A percentile compares a stretch with the other conserved stretches of the same genome.
These are phyloP conservation scores for Lottia scabra DNA, from an alignment of 2,888 invertebrate species.

Conservation along the genomic window DNA sequence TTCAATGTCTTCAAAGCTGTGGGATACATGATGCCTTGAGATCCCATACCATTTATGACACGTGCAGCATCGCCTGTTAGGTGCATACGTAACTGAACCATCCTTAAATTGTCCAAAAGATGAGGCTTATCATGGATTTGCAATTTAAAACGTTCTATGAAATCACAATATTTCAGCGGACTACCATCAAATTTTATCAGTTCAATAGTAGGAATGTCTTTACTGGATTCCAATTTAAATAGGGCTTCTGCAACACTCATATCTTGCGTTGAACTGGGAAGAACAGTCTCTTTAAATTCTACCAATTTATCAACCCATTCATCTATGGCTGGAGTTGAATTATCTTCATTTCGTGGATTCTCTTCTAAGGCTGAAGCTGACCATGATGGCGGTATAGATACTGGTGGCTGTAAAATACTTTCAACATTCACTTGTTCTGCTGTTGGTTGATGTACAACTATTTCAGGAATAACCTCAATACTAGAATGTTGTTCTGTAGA, in stretches of 20 bases:
- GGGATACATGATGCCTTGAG: slow-evolving; percentile 13
- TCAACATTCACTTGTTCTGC: too few species aligned
- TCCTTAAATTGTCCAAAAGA: slow-evolving; percentile 13
- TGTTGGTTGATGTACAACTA: too few species aligned
- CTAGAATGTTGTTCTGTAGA: too few species aligned
- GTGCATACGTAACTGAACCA: slow-evolving; percentile 18
- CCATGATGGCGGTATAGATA: too few species aligned
- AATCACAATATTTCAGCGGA: slow-evolving; percentile 14
- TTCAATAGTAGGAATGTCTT: not conserved
- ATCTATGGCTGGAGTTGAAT: not conserved
- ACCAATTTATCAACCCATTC: slow-evolving; percentile 11
- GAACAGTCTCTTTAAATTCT: slow-evolving; percentile 2
- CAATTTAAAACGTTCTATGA: slow-evolving; percentile 16
- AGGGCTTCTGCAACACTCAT: not conserved
- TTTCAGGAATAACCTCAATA: too few species aligned
- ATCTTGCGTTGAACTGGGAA: not conserved
- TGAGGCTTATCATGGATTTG: slow-evolving; percentile 19
- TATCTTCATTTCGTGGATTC: too few species aligned
- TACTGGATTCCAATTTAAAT: not conserved
- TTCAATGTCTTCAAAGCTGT: slow-evolving; percentile 16
- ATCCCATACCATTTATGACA: slow-evolving; percentile 10
- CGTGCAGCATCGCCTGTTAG: slow-evolving; percentile 17
- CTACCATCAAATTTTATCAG: slow-evolving; percentile 11
- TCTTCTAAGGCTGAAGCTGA: too few species aligned
- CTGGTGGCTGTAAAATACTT: too few species aligned